phyloP scores from a whole-genome alignment of 2,888 invertebrate genomes.

The Heteromurus nitidus region DNA sequence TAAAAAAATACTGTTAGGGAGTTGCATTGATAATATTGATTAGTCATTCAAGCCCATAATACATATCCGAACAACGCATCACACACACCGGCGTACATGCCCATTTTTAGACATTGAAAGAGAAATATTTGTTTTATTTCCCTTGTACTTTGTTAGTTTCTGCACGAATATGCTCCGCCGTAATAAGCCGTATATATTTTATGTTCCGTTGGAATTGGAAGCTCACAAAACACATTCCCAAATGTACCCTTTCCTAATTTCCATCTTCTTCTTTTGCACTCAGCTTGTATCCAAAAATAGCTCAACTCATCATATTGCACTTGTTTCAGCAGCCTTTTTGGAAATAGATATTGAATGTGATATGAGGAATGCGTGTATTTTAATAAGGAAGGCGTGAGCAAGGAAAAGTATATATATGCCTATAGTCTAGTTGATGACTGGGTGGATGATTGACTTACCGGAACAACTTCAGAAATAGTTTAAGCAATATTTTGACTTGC shows the following conservation, averaged over 20 bases:
- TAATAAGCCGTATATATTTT: too few species aligned
- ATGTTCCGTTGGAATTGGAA: not conserved
- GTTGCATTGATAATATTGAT: not conserved
- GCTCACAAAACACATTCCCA: slow-evolving; percentile 5
- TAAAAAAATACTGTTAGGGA: not conserved
- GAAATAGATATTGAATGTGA: slow-evolving; percentile 40
- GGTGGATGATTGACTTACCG: slow-evolving; percentile 62
- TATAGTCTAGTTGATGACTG: not conserved
- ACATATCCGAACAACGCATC: not conserved
- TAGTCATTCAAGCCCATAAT: not conserved
- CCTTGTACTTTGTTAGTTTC: slow-evolving; percentile 36
- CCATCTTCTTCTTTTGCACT: slow-evolving; percentile 15
- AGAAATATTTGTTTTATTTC: slow-evolving; percentile 37
- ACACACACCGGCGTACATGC: too few species aligned
- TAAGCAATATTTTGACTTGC: slow-evolving; percentile 31
- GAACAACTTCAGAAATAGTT: slow-evolving; percentile 63
- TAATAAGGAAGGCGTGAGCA: not conserved
- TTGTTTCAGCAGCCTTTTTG: slow-evolving; percentile 25
- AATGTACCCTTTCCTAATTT: slow-evolving; percentile 20
- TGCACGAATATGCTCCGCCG: not conserved
- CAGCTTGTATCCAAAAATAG: slow-evolving; percentile 60
- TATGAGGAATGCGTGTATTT: slow-evolving; percentile 24
- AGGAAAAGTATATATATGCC: not conserved
- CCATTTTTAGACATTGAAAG: slow-evolving; percentile 59
- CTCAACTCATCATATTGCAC: slow-evolving; percentile 51